Conservation (phyloP, 2,888 invertebrate species). For the Heteromyza rotundicornis region DNA sequence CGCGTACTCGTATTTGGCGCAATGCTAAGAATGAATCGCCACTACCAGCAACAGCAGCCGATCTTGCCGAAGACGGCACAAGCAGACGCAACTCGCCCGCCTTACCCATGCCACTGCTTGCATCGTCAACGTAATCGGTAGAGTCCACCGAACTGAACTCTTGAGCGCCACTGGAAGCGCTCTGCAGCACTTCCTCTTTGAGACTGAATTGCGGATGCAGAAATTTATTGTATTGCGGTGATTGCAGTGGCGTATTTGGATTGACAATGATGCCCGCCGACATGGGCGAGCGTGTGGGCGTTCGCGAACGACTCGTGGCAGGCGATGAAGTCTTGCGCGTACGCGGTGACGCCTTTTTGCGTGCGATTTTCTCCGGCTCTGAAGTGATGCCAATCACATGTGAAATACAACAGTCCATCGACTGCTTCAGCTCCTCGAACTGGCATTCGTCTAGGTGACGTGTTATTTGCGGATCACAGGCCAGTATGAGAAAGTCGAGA, state of each 20-base stretch:
- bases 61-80: conserved; percentile 46
- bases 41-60: conserved; percentile 31
- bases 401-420: conserved; percentile 85
- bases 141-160: conserved; percentile 48
- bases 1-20: conserved; percentile 64
- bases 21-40: conserved; percentile 56
- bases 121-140: conserved; percentile 42
- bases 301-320: conserved; percentile 57
- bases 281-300: conserved; percentile 62
- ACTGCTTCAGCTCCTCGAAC: conserved; percentile 78
- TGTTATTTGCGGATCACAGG: conserved; percentile 85
- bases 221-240: conserved; percentile 56
- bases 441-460: conserved; percentile 77
- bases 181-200: conserved; percentile 57
- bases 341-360: conserved; percentile 61
- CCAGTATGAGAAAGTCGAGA: conserved; percentile 82
- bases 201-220: conserved; percentile 61
- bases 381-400: conserved; percentile 80
- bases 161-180: conserved; percentile 29
- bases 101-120: conserved; percentile 33
- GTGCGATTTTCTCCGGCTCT: conserved; percentile 59
- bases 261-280: conserved; percentile 60
- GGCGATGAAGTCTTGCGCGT: conserved; percentile 61
- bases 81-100: conserved; percentile 50
- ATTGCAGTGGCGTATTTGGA: conserved; percentile 46